Conservation (phyloP, 2,888 invertebrate species). For the Ochlodes sylvanus region DNA sequence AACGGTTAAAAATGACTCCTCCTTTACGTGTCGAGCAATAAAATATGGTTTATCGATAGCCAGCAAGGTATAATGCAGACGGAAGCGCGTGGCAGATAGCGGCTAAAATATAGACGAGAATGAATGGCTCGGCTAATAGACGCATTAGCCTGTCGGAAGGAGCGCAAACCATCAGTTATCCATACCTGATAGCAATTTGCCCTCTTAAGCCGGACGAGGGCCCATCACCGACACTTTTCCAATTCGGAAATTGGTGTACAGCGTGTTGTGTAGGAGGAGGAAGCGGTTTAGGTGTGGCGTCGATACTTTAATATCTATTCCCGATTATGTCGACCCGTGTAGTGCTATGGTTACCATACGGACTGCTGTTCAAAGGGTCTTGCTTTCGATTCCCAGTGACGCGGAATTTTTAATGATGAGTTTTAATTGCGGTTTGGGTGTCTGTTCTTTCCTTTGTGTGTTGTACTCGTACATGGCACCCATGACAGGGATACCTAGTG, state of each 20-base stretch:
- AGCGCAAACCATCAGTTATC: slow-evolving; percentile 66
- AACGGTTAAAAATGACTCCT: slow-evolving; percentile 21
- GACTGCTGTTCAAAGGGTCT: too few relatives aligned
- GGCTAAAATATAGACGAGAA: slow-evolving; percentile 32
- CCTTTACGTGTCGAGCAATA: slow-evolving; percentile 16
- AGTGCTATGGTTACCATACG: too few relatives aligned
- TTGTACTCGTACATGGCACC: too few relatives aligned
- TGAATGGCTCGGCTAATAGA: slow-evolving; percentile 41
- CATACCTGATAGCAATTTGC: slow-evolving; percentile 63
- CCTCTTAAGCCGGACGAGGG: slow-evolving; percentile 63
- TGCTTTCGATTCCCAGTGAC: too few relatives aligned
- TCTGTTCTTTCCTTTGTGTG: too few relatives aligned
- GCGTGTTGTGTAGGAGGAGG: slow-evolving; percentile 6
- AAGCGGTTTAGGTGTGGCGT: slow-evolving; percentile 11
- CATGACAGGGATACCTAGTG: too few relatives aligned
- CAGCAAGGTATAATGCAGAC: slow-evolving; percentile 31
- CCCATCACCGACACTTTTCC: slow-evolving; percentile 55
- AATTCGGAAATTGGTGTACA: slow-evolving; percentile 35
- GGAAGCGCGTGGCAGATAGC: slow-evolving; percentile 35
- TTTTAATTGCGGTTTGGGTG: too few relatives aligned
- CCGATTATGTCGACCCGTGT: too few relatives aligned
- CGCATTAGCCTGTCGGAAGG: slow-evolving; percentile 66
- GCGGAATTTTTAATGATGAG: too few relatives aligned
- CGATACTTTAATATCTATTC: neutral
- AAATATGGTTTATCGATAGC: slow-evolving; percentile 32